Evolutionary conservation across 2,113 vertebrate genomes (phyloP).

Genomic region (Papio anubis): DNA sequence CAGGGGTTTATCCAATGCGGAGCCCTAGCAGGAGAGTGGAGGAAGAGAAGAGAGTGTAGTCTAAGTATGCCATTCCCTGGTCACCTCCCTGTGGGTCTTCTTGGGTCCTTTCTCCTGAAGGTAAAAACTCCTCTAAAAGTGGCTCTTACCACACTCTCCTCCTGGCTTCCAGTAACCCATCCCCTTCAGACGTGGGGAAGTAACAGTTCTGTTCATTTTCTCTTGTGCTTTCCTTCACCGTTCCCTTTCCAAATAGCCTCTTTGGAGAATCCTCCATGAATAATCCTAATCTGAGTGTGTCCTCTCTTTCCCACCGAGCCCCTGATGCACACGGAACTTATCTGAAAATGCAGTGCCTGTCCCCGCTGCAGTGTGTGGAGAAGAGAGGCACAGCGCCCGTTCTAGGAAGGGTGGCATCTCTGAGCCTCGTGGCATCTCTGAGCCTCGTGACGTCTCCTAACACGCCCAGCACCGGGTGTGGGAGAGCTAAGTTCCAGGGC

Average conservation of each 20-base stretch:
- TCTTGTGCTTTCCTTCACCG: background rate
- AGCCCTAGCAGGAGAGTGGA: background rate
- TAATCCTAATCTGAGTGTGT: background rate
- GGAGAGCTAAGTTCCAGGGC: background rate
- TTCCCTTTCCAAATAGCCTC: background rate
- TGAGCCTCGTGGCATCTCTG: background rate
- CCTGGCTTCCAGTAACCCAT: background rate
- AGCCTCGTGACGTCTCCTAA: background rate
- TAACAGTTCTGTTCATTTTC: background rate
- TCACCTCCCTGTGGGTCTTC: background rate
- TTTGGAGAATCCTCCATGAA: background rate
- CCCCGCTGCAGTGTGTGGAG: accelerated
- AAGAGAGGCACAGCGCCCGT: no score
- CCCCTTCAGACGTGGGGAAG: accelerated
- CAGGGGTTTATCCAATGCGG: no score
- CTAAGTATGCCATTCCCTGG: background rate
- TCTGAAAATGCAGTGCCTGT: accelerated
- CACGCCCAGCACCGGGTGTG: accelerated
- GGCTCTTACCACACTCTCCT: no score
- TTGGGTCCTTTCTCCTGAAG: background rate
- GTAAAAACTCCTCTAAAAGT: background rate
- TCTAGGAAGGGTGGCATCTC: accelerated
- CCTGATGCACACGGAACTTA: no score
- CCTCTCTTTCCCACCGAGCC: background rate
- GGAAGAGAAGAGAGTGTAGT: background rate